Percentiles rank a stretch among this genome's conserved stretches.
Evolutionary conservation across 2,888 invertebrate genomes (phyloP).

Genomic region (Conops quadrifasciatus): DNA sequence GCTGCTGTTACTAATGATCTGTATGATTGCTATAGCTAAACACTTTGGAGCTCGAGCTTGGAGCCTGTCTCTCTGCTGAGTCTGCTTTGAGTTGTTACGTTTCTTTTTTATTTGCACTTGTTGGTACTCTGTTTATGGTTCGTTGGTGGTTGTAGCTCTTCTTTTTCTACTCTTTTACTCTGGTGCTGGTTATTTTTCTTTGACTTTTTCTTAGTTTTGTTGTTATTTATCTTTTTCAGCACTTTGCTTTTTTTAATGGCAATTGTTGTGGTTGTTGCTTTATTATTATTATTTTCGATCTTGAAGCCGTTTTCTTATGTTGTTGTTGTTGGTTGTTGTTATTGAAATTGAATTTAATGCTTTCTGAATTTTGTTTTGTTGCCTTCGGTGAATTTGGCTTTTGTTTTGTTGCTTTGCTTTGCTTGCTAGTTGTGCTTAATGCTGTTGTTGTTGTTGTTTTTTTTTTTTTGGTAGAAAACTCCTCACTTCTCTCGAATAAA

Average conservation of each 20-base stretch:
- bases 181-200: background rate
- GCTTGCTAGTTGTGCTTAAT: no score
- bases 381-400: background rate
- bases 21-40: no score
- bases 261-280: slow-evolving; percentile 30
- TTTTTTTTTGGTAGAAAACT: background rate
- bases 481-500: no score
- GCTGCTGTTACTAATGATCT: background rate
- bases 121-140: background rate
- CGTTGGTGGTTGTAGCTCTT: background rate
- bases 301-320: background rate
- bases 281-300: no score
- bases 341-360: no score
- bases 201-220: slow-evolving; percentile 20
- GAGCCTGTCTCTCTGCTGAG: no score
- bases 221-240: slow-evolving; percentile 10
- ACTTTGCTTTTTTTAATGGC: background rate
- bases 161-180: slow-evolving; percentile 6
- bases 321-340: slow-evolving; percentile 12
- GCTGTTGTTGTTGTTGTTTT: background rate
- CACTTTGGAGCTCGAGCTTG: no score
- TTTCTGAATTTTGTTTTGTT: background rate
- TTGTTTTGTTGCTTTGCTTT: no score
- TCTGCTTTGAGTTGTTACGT: no score
- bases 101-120: no score